Evolutionary conservation across 1,140 invertebrate genomes (phyloP).

Genomic region (Hypsibius dujardini): DNA sequence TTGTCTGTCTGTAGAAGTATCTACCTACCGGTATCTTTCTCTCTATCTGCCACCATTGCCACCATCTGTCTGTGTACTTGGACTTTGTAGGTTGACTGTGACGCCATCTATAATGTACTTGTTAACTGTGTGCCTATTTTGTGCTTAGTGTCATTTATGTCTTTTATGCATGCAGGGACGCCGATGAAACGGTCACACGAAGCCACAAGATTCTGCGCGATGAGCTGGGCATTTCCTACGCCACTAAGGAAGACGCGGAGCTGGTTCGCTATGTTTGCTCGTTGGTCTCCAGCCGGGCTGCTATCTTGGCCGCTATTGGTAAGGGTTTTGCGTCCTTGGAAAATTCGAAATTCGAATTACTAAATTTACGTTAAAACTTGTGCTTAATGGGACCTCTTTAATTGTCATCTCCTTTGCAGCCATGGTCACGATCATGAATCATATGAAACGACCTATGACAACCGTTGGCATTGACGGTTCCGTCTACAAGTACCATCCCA

Average conservation of each 20-base stretch:
- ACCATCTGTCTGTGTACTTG: too few species aligned
- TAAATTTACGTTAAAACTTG: slow-evolving; percentile 36
- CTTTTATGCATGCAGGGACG: slow-evolving; percentile 44
- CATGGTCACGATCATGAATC: slow-evolving; percentile 46
- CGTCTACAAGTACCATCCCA: slow-evolving; percentile 91
- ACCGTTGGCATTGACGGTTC: slow-evolving; percentile 96
- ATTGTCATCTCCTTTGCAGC: slow-evolving; percentile 51
- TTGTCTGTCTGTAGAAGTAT: too few species aligned
- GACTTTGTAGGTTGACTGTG: too few species aligned
- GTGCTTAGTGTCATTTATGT: too few species aligned
- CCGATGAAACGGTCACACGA: slow-evolving; percentile 50
- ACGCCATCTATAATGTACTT: slow-evolving; percentile 7
- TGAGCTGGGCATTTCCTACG: slow-evolving; percentile 54
- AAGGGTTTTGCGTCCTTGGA: slow-evolving; percentile 34
- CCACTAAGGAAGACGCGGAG: slow-evolving; percentile 66
- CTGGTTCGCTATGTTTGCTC: slow-evolving; percentile 78
- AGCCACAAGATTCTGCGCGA: slow-evolving; percentile 68
- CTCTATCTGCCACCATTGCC: too few species aligned
- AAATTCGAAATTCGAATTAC: background rate
- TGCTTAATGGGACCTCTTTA: slow-evolving; percentile 22
- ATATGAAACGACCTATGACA: slow-evolving; percentile 66
- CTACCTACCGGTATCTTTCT: too few species aligned
- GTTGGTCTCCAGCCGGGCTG: slow-evolving; percentile 71
- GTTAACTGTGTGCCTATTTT: slow-evolving; percentile 39
- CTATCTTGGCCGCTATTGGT: slow-evolving; percentile 77